Conservation (phyloP, 2,113 vertebrate species). For the Shinisaurus crocodilurus region DNA sequence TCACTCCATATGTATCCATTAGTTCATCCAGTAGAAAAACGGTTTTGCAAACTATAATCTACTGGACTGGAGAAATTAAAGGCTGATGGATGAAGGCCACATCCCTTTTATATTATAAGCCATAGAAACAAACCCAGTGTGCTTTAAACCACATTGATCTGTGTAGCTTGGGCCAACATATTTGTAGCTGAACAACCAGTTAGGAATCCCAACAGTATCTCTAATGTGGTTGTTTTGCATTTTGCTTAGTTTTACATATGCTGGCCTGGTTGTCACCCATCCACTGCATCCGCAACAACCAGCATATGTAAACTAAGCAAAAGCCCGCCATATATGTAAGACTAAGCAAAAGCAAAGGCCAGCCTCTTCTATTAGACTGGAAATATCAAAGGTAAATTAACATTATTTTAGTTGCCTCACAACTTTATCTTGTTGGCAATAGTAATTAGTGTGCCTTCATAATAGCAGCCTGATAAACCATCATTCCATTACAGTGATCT, state of each 20-base stretch:
- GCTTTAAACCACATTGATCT: not conserved
- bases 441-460: not conserved
- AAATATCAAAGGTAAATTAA: not conserved
- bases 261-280: not conserved
- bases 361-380: not conserved
- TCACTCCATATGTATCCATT: too few relatives aligned
- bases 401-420: not conserved
- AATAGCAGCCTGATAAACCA: not conserved
- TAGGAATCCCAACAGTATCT: not conserved
- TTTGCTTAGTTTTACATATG: not conserved
- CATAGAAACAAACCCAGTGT: not conserved
- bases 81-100: not conserved
- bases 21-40: not conserved
- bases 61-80: not conserved
- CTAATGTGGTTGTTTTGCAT: not conserved
- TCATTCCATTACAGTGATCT: not conserved
- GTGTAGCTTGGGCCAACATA: not conserved
- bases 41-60: not conserved
- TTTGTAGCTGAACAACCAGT: not conserved
- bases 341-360: too few relatives aligned
- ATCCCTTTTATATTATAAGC: not conserved
- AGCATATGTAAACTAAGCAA: too few relatives aligned
- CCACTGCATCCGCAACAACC: not conserved
- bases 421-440: not conserved
- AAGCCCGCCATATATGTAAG: too few relatives aligned